phyloP scores from a whole-genome alignment of 2,797 vertebrate genomes.

The Sebastes wilsoni region DNA sequence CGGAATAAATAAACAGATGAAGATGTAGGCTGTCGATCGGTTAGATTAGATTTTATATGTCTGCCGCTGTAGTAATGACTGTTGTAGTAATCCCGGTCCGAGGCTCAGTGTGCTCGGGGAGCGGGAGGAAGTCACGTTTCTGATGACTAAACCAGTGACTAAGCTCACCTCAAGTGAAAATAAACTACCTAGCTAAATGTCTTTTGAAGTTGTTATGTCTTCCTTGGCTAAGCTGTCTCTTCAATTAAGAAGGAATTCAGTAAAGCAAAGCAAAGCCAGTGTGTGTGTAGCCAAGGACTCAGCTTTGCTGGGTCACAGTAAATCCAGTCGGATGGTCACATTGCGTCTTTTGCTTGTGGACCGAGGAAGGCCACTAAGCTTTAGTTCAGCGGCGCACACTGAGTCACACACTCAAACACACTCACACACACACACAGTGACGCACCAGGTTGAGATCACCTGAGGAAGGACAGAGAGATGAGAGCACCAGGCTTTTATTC shows the following conservation, averaged over 20 bases:
- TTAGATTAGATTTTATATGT: constrained; percentile 34
- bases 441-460: constrained; percentile 38
- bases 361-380: constrained; percentile 68
- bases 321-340: constrained; percentile 62
- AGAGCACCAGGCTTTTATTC: constrained; percentile 9
- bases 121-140: constrained; percentile 22
- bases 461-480: constrained; percentile 16
- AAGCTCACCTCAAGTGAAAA: constrained; percentile 68
- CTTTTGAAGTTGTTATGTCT: constrained; percentile 60
- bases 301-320: constrained; percentile 65
- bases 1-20: constrained; percentile 51
- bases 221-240: constrained; percentile 65
- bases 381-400: constrained; percentile 41
- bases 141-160: constrained; percentile 66
- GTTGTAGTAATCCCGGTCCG: not conserved
- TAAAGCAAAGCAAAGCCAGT: constrained; percentile 44
- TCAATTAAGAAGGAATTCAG: constrained; percentile 63
- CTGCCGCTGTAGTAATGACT: not conserved
- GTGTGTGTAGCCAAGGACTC: constrained; percentile 44
- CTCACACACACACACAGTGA: constrained; percentile 19
- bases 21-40: not conserved
- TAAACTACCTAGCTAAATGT: constrained; percentile 65
- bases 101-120: constrained; percentile 2
- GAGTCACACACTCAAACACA: constrained; percentile 13
- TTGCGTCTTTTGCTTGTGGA: constrained; percentile 47